These are phyloP conservation scores for Nymphalis urticae DNA, from an alignment of 2,888 invertebrate species.

Conservation along the genomic window DNA sequence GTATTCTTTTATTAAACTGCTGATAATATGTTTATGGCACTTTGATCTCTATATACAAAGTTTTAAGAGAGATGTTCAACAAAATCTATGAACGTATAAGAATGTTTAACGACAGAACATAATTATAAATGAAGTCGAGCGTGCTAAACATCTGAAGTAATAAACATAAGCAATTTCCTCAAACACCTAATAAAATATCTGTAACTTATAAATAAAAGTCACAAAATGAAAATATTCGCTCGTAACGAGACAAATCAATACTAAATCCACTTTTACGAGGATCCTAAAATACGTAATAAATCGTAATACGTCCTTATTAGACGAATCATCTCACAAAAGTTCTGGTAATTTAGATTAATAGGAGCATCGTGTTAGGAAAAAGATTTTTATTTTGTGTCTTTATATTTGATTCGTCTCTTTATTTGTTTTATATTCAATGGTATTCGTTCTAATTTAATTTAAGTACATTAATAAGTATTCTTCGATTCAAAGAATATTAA, in stretches of 20 bases:
- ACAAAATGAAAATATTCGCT: constrained; percentile 9
- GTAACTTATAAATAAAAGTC: constrained; percentile 12
- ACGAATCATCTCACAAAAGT: constrained; percentile 24
- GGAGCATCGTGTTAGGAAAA: constrained; percentile 1
- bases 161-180: constrained; percentile 1
- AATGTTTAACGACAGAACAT: too few relatives aligned
- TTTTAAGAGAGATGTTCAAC: not conserved
- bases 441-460: constrained; percentile 3
- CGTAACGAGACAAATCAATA: constrained; percentile 31
- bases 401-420: not conserved
- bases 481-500: not conserved
- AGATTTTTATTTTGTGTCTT: constrained; percentile 4
- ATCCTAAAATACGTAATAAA: constrained; percentile 41
- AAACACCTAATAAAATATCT: constrained; percentile 1
- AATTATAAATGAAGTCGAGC: not conserved
- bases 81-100: not conserved
- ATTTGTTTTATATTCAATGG: not conserved
- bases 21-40: too few relatives aligned
- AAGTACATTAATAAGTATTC: constrained; percentile 1
- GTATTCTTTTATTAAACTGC: too few relatives aligned
- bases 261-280: constrained; percentile 38
- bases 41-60: not conserved
- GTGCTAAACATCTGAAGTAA: not conserved
- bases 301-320: constrained; percentile 35
- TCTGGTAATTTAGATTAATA: constrained; percentile 18